Evolutionary conservation across 2,113 vertebrate genomes (phyloP).

Genomic region (Stigmatopora nigra): DNA sequence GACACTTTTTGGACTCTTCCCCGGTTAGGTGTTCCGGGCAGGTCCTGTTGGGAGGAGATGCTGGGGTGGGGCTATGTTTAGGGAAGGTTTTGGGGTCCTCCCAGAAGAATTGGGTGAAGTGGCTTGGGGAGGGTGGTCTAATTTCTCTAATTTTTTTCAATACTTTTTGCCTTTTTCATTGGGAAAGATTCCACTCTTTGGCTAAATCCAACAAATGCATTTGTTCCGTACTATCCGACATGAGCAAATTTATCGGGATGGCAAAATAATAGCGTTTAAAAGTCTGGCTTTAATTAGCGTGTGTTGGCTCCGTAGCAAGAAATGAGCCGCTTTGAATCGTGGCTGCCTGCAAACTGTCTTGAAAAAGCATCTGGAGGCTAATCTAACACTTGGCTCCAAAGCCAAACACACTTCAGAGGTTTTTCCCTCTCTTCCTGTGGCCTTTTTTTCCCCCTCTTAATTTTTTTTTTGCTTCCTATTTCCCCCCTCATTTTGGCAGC

Average conservation of each 20-base stretch:
- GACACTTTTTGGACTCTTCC: no score
- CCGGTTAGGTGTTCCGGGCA: no score
- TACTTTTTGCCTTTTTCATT: no score
- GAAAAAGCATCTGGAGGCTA: slow-evolving; percentile 38
- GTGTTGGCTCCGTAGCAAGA: slow-evolving; percentile 25
- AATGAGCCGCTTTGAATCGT: slow-evolving; percentile 49
- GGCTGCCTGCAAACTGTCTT: slow-evolving; percentile 11
- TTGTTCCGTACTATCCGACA: not conserved
- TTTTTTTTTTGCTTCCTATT: not conserved
- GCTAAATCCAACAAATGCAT: no score
- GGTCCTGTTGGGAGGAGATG: no score
- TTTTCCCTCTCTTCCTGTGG: slow-evolving; percentile 12
- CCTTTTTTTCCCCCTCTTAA: not conserved
- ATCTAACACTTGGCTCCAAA: slow-evolving; percentile 43
- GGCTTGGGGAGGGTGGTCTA: no score
- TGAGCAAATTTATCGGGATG: not conserved
- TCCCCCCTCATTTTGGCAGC: not conserved
- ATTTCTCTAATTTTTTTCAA: no score
- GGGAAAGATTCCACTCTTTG: no score
- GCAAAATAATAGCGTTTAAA: not conserved
- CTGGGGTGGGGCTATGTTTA: no score
- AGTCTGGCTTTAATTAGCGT: slow-evolving; percentile 9
- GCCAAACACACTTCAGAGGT: slow-evolving; percentile 29
- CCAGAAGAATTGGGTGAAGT: no score
- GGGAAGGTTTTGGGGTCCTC: no score